Evolutionary conservation across 2,113 vertebrate species (phyloP).

Genomic region (Phalacrocorax carbo): DNA sequence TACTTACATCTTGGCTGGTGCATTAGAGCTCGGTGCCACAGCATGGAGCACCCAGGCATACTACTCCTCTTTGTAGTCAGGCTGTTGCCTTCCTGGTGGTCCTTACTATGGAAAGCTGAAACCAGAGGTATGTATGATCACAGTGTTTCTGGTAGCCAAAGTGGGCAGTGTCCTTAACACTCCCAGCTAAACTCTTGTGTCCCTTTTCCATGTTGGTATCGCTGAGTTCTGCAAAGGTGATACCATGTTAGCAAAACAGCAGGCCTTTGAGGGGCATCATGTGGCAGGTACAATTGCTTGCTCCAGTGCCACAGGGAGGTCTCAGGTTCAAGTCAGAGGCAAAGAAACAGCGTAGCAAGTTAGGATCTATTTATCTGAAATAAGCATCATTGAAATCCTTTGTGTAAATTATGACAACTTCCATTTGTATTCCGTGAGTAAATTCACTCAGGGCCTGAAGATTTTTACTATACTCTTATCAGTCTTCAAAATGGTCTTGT

Average conservation of each 20-base stretch:
- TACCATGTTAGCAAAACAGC: neutral
- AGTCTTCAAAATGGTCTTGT: neutral
- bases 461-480: neutral
- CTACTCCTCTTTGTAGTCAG: neutral
- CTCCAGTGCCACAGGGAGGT: neutral
- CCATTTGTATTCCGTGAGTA: neutral
- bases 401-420: neutral
- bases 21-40: rapidly evolving
- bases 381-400: neutral
- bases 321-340: neutral
- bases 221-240: neutral
- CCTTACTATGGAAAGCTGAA: neutral
- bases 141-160: neutral
- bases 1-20: neutral
- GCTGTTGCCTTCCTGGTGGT: neutral
- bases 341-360: neutral
- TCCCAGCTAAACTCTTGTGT: neutral
- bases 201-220: neutral
- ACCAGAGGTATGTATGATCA: rapidly evolving
- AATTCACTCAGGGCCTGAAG: neutral
- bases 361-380: neutral
- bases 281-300: neutral
- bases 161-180: neutral
- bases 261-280: neutral
- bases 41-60: neutral